Base-by-base conservation (phyloP, 2,888 invertebrate species). In the Pachliopta kotzebuea region DNA sequence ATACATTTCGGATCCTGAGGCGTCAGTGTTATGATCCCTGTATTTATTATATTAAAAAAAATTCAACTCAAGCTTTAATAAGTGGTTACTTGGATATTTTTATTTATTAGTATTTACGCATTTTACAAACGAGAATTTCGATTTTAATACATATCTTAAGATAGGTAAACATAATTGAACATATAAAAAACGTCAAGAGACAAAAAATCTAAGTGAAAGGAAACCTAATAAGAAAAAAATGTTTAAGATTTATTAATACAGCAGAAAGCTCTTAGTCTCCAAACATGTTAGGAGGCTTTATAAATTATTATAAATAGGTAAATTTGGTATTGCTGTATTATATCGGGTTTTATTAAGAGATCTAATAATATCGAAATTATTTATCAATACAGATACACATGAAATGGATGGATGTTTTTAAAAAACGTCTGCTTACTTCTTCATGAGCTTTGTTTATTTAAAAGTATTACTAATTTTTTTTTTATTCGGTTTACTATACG, bases 221-320 rank as follows among this genome's bases (percentile, higher is more conserved):
- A 24, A 11, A 21, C 26, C 24, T 21, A 54, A 24, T 24, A 21
- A 23, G 49, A 31, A 60, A 18, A 52, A 20, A 60, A 17, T 3
- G 4, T 7, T 29, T 17, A 20, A 60, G 60, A 60, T 60, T 60
- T 37, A 60, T 60, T 53, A 53, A 23, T 60, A 60, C 52, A 53
- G 23, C 60, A 37, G 37, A 60, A 53, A 21, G 50, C 60, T 60
- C 31, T 60, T 52, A 60, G 50, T 50, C 6, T 52, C 18, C 17
- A 20, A 52, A 37, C 24, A 59, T 11, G 9, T 29, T 50, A 20
- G 20, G 45, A 29, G 58, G 50, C 50, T 58, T 49, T 11, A 29
- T 26, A 24, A 49, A 50, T 58, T 49, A 58, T 24, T 20, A 20
- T 49, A 58, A 52, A 31, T 14, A 31, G 37, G 23, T 18, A 60